Percentiles rank a stretch among this genome's conserved stretches.
phyloP scores from a whole-genome alignment of 2,888 invertebrate genomes.

The Salticus scenicus region DNA sequence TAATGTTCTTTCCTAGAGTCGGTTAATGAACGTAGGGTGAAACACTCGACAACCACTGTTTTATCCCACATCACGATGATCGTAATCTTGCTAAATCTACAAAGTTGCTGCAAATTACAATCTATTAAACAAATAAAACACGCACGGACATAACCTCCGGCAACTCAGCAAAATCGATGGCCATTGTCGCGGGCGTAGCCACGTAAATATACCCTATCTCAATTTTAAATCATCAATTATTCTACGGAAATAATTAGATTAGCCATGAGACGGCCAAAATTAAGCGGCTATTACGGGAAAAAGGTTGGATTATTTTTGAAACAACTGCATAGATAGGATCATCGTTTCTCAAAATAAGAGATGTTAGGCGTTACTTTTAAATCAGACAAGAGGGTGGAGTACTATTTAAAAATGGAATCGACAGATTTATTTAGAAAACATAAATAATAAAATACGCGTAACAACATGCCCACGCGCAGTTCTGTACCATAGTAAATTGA shows the following conservation, averaged over 20 bases:
- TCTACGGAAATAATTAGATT: neutral
- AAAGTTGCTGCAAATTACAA: too few relatives aligned
- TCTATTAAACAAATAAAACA: neutral
- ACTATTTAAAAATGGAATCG: neutral
- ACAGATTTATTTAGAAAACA: neutral
- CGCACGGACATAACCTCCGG: constrained; percentile 43
- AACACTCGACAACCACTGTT: too few relatives aligned
- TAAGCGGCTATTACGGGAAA: neutral
- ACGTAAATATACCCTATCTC: neutral
- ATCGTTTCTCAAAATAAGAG: neutral
- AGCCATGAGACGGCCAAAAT: neutral
- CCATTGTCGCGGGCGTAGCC: constrained; percentile 43
- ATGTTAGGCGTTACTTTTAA: neutral
- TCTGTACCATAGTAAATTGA: too few relatives aligned
- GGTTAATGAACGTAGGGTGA: too few relatives aligned
- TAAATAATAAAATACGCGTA: too few relatives aligned
- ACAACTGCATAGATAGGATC: neutral
- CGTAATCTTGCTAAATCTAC: too few relatives aligned
- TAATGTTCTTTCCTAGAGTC: too few relatives aligned
- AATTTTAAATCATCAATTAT: neutral
- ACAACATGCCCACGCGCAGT: too few relatives aligned
- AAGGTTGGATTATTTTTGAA: neutral
- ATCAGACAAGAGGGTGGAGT: neutral
- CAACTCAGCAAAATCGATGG: constrained; percentile 55
- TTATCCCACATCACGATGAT: too few relatives aligned